Evolutionary conservation across 1,140 invertebrate species (phyloP).

Genomic region (Drosophila jambulina): DNA sequence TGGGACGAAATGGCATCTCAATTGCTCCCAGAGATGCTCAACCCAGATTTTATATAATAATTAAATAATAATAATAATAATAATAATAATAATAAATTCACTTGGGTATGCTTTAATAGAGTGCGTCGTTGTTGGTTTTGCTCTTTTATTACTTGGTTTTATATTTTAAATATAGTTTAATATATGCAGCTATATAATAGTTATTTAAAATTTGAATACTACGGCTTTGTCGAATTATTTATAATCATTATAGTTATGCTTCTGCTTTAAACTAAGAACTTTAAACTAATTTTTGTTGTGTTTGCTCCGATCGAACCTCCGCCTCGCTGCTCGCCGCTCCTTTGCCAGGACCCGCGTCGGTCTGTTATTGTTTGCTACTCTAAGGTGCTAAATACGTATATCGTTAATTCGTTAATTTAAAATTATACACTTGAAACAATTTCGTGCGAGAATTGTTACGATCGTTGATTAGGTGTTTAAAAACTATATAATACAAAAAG

Average conservation of each 20-base stretch:
- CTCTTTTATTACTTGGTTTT: conserved; percentile 68
- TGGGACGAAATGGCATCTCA: too few relatives aligned
- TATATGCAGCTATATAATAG: conserved; percentile 81
- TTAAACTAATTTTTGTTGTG: conserved; percentile 74
- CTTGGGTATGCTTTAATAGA: conserved; percentile 50
- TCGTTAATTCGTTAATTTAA: conserved; percentile 47
- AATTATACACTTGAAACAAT: conserved; percentile 71
- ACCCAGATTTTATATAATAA: not conserved
- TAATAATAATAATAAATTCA: not conserved
- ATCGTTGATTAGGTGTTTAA: conserved; percentile 45
- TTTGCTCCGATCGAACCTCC: conserved; percentile 42
- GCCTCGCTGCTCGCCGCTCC: conserved; percentile 5
- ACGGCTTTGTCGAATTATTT: conserved; percentile 63
- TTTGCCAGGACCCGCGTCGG: conserved; percentile 4
- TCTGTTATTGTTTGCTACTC: conserved; percentile 63
- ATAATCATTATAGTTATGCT: conserved; percentile 46
- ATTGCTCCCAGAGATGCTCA: too few relatives aligned
- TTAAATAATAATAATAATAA: too few relatives aligned
- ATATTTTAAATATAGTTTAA: conserved; percentile 81
- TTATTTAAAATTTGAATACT: conserved; percentile 83
- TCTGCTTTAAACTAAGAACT: conserved; percentile 68
- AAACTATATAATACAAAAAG: conserved; percentile 83
- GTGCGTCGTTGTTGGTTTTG: conserved; percentile 66
- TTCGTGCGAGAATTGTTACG: conserved; percentile 59
- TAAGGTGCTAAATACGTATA: conserved; percentile 76